Conservation (phyloP, 2,888 invertebrate species). For the Lissonota sp. region DNA sequence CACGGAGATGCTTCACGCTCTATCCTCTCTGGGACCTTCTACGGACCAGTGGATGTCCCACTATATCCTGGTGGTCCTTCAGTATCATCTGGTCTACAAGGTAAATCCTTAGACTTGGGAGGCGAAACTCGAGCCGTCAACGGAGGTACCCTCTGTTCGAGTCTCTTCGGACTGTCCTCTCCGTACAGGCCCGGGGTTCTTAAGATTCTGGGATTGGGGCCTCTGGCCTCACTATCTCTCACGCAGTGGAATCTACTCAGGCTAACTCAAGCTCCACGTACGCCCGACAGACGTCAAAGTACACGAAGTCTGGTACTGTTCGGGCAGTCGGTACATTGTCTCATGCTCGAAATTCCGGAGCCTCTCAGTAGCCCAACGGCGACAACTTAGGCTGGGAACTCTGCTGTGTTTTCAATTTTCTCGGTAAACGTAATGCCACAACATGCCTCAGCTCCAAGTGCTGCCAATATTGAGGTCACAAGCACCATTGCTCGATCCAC, state of each 20-base stretch:
- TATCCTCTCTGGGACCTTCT: not conserved
- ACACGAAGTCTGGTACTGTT: not conserved
- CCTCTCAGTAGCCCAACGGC: not conserved
- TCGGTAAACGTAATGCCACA: not conserved
- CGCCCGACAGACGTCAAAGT: not conserved
- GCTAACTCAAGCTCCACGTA: not conserved
- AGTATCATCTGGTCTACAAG: not conserved
- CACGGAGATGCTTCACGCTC: constrained; percentile 19
- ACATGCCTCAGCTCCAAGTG: not conserved
- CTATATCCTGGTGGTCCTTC: not conserved
- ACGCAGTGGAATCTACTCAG: no score
- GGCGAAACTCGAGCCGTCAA: not conserved
- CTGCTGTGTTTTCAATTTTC: constrained; percentile 7
- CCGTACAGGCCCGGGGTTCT: constrained; percentile 13
- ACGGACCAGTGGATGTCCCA: not conserved
- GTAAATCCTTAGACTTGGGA: constrained; percentile 31
- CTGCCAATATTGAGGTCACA: not conserved
- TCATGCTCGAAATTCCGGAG: not conserved
- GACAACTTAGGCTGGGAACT: not conserved
- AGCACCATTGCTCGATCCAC: not conserved
- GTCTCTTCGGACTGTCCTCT: not conserved
- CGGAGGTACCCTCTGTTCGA: not conserved
- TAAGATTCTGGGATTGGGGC: not conserved
- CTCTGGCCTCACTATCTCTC: not conserved
- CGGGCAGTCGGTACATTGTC: constrained; percentile 2